Base-by-base conservation (phyloP, 1,140 invertebrate species). In the Leptopilina clavipes region DNA sequence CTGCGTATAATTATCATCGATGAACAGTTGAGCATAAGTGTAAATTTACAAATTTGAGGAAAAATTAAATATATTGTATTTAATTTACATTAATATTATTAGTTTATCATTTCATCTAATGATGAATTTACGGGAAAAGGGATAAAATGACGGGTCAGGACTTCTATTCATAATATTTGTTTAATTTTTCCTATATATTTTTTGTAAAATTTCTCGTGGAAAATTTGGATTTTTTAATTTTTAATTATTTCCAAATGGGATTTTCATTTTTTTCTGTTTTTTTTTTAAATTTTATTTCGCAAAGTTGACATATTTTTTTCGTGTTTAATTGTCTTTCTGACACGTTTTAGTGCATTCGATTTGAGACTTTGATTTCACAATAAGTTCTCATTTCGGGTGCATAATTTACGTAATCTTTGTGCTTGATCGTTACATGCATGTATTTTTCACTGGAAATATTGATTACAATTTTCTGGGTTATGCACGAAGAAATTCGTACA, bases 321-420 rank as follows among this genome's bases (percentile, higher is more conserved):
- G 37, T 40, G 37, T 9, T 40, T 40, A 2, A 31, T 14, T 7
- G 3, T 65, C 25, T 11, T 11, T 48, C 0, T 12, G 3, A 52
- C 2, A 22, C 25, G 59, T 31, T 65, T 31, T 12, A 65, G 14
- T n/a, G 25, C 25, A 11, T 65, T 25, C 11, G 25, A 65, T 65
- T 65, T n/a, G 14, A 65, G 12, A n/a, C 59, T 65, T 65, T 65
- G 59, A 65, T 65, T 65, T 65, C 22, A 14, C 25, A 14, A 65
- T 65, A 25, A 65, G 25, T 65, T 31, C 25, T 25, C 59, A 65
- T 65, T 65, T 65, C 25, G 59, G 59, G 25, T 31, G 25, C 59
- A 65, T 65, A 65, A 65, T 65, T 65, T 65, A 65, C 25, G 59
- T 31, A 65, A 65, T 65, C 59, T 65, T 65, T 65, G 59, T 65